A percentile compares a stretch with the other conserved stretches of the same genome.
These are phyloP conservation scores for Prunella himalayana DNA, from an alignment of 2,113 vertebrate genomes.

Conservation along the genomic window DNA sequence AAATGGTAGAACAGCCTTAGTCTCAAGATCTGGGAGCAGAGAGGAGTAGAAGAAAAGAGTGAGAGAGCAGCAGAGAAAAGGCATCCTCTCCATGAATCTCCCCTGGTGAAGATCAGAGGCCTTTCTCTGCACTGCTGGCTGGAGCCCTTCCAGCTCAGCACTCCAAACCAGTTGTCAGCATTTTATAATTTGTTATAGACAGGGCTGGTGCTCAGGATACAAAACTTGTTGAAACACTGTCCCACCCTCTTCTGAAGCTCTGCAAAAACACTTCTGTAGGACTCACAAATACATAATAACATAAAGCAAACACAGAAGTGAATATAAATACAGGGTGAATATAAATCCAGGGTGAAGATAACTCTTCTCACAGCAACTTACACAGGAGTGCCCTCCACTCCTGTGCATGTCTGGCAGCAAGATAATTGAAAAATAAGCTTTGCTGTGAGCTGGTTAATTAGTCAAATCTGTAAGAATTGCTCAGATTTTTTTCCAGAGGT, in stretches of 20 bases:
- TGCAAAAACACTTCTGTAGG: neutral
- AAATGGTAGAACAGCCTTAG: neutral
- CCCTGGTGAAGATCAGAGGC: neutral
- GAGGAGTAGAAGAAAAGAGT: neutral
- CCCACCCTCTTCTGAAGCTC: neutral
- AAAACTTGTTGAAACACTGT: neutral
- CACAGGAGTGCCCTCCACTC: neutral
- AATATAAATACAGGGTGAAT: neutral
- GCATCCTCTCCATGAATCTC: neutral
- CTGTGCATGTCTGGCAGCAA: neutral
- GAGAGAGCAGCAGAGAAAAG: neutral
- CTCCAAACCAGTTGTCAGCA: neutral
- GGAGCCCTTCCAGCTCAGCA: neutral
- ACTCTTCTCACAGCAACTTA: neutral
- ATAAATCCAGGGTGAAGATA: neutral
- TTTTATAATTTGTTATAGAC: neutral
- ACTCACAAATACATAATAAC: neutral
- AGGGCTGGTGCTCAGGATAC: neutral
- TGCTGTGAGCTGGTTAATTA: neutral
- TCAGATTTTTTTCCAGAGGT: neutral
- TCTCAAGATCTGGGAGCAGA: neutral
- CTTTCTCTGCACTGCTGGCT: neutral
- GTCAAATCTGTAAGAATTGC: neutral
- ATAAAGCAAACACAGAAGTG: neutral
- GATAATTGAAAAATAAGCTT: neutral